These are phyloP conservation scores for Propithecus perrieri DNA, from an alignment of 2,797 vertebrate genomes.

Conservation along the genomic window DNA sequence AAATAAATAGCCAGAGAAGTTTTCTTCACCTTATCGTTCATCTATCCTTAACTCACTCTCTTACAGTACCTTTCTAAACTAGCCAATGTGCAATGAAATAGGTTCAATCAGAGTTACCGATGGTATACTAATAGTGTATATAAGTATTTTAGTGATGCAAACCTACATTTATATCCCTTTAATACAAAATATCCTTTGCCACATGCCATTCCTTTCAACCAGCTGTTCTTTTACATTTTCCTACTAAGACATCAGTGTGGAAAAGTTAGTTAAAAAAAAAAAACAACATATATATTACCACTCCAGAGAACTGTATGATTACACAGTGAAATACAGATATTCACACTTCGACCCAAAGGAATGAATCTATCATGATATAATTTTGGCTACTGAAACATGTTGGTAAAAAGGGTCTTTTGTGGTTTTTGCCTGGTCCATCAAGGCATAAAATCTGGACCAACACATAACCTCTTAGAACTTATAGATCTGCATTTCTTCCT, in stretches of 20 bases:
- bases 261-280: conserved; percentile 27
- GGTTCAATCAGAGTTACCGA: background rate
- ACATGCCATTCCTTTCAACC: background rate
- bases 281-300: background rate
- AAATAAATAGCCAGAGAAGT: background rate
- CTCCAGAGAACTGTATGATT: background rate
- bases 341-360: background rate
- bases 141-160: background rate
- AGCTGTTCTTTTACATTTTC: conserved; percentile 35
- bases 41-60: background rate
- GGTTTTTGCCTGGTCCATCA: background rate
- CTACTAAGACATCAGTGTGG: background rate
- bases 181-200: background rate
- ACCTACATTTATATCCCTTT: background rate
- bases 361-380: background rate
- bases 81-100: background rate
- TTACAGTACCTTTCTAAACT: background rate
- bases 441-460: background rate
- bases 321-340: conserved; percentile 25
- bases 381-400: conserved; percentile 1
- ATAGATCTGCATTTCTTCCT: conserved; percentile 21
- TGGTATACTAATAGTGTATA: background rate
- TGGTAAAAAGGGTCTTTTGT: background rate
- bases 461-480: background rate
- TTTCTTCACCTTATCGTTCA: background rate